Conservation (phyloP, 2,888 invertebrate genomes). For the Metacarcinus magister region DNA sequence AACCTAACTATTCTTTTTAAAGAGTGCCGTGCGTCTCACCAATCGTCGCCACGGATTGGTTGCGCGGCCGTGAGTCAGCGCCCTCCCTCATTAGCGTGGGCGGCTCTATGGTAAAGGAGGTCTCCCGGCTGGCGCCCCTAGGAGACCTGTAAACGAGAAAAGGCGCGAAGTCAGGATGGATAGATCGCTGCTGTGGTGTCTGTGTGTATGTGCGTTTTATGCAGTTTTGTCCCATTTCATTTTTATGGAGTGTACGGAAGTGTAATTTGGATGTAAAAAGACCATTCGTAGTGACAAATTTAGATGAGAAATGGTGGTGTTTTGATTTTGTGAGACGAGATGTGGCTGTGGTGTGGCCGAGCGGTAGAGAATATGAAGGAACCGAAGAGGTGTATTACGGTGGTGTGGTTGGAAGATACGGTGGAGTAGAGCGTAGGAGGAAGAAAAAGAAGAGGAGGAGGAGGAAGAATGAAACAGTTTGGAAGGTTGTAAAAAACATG, state of each 20-base stretch:
- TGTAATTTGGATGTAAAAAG: not conserved
- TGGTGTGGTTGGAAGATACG: not conserved
- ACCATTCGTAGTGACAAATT: not conserved
- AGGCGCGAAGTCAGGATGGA: not conserved
- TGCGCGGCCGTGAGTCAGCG: constrained; percentile 56
- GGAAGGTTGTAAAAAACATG: not conserved
- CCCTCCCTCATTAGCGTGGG: constrained; percentile 67
- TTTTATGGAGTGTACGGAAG: not conserved
- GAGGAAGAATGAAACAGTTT: not conserved
- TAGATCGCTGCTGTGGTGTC: not conserved
- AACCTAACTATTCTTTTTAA: constrained; percentile 73
- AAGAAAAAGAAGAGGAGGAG: not conserved
- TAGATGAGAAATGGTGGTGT: not conserved
- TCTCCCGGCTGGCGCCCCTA: constrained; percentile 64
- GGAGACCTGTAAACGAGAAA: constrained; percentile 63
- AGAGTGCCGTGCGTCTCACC: constrained; percentile 76
- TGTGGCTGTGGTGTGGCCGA: not conserved
- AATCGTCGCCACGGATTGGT: constrained; percentile 73
- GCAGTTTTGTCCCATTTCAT: not conserved
- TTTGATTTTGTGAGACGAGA: not conserved
- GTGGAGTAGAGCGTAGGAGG: not conserved
- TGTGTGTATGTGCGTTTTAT: not conserved
- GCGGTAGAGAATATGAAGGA: not conserved
- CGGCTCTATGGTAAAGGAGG: constrained; percentile 69
- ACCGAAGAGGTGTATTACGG: not conserved